Evolutionary conservation across 2,888 invertebrate genomes (phyloP), one percentile per base, ranked within the genome.

Genomic region (Orchestes rusci): DNA sequence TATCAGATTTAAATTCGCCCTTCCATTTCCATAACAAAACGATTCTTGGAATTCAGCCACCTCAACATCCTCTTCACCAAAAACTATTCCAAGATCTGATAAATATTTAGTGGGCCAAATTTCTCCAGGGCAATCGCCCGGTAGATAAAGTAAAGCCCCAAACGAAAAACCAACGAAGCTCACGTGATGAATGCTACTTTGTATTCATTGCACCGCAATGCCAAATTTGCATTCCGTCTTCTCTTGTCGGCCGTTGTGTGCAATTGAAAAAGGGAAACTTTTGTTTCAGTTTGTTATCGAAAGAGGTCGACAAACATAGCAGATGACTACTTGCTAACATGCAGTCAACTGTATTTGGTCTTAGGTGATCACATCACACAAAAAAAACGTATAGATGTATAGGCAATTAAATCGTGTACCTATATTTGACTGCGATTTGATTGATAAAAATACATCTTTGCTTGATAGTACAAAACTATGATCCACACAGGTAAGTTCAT

Each of bases 111-210:
- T 27, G 13, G 3, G 3, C 7, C 12, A 3, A 19, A 34, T 30
- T 43, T 30, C 36, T 28, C 20, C 2, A 13, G 19, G 36, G 36
- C 3, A 7, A 23, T 15, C 23, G 8, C 29, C 38, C 32, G n/a
- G n/a, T n/a, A n/a, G n/a, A n/a, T n/a, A n/a, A 23, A 23, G 10
- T 10, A 23, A 30, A 30, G 31, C 12, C 13, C 10, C 32, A 18
- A 20, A 20, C 35, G 30, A 42, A 19, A 36, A 43, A 36, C 29
- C 36, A 43, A 42, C 28, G 47, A 39, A 43, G 29, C 35, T 28
- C 31, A 36, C 37, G 44, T 48, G 48, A 48, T 38, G 48, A 44
- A 48, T 48, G 40, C 41, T 41, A 44, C 41, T 48, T 48, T 38
- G 48, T 48, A 48, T 48, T 48, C 48, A 48, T 48, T 44, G 44